Base-by-base conservation (phyloP, 2,113 vertebrate genomes). In the Tricholaema leucomelas region DNA sequence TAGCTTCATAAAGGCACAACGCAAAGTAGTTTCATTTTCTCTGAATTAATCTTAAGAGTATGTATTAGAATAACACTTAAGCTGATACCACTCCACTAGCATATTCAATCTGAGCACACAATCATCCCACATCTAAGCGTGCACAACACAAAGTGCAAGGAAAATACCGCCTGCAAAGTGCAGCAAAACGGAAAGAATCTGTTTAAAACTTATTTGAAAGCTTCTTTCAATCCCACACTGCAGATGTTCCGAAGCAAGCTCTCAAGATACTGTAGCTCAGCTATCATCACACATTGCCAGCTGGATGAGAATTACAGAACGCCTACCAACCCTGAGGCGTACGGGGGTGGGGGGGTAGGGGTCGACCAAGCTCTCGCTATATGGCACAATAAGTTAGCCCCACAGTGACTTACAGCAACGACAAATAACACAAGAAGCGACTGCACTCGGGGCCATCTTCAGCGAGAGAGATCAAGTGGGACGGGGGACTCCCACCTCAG, bases 211-310 rank as follows among this genome's bases (percentile, higher is more conserved):
- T 24, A 24, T 44, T 27, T 12, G 7, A 67, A 38, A 5, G 42
- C 14, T 81, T 73, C 66, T 6, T 35, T 54, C 48, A 12, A 38
- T 30, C 30, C 17, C 13, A 18, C n/a, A 35, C 8, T 42, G 19
- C 28, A 15, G 46, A 64, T 14, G 5, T 15, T 55, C 42, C 56
- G 38, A 56, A 85, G n/a, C n/a, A 40, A 40, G 8, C 11, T 27
- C 38, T 48, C n/a, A 10, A 27, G 7, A 56, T 2, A 10, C 12
- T 12, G 4, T 0, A 65, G 14, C 48, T 54, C 15, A 25, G 20
- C 13, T n/a, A 28, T 3, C 50, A 58, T 2, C 36, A 4, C 0
- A 0, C n/a, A 2, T n/a, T 50, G 52, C 21, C 60, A 46, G 1
- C 1, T 3, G 30, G 5, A 10, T 65, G 35, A 17, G 23, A 66